Evolutionary conservation across 1,140 invertebrate species (phyloP).

Genomic region (Acromyrmex charruanus): DNA sequence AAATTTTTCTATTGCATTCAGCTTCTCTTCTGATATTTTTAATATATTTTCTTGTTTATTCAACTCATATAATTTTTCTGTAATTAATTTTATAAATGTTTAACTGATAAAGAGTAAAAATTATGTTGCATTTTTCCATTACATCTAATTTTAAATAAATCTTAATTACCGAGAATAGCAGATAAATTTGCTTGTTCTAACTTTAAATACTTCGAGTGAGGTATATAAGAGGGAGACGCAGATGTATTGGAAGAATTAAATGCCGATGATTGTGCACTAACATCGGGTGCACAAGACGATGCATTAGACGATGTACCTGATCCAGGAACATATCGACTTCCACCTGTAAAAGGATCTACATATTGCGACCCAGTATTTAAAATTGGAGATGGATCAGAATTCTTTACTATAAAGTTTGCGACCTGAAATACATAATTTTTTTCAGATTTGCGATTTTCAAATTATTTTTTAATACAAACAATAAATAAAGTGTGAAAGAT

Average conservation of each 20-base stretch:
- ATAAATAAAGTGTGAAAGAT: neutral
- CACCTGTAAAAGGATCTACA: slow-evolving; percentile 94
- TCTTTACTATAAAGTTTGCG: slow-evolving; percentile 97
- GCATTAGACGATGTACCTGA: slow-evolving; percentile 67
- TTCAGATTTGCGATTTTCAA: slow-evolving; percentile 64
- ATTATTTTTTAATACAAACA: slow-evolving; percentile 20
- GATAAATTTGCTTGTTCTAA: slow-evolving; percentile 90
- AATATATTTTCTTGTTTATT: slow-evolving; percentile 88
- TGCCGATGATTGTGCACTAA: slow-evolving; percentile 35
- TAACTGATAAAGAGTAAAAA: neutral
- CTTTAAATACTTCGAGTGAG: slow-evolving; percentile 85
- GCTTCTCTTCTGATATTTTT: slow-evolving; percentile 86
- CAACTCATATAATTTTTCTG: slow-evolving; percentile 91
- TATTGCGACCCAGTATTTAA: slow-evolving; percentile 86
- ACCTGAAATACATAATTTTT: slow-evolving; percentile 87
- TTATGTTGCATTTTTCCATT: neutral
- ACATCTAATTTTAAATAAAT: slow-evolving; percentile 66
- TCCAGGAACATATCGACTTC: slow-evolving; percentile 90
- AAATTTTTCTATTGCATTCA: slow-evolving; percentile 89
- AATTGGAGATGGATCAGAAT: slow-evolving; percentile 84
- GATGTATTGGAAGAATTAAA: slow-evolving; percentile 78
- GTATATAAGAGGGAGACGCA: slow-evolving; percentile 78
- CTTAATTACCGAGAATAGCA: slow-evolving; percentile 87
- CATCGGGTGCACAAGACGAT: slow-evolving; percentile 33
- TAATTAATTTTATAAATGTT: slow-evolving; percentile 60